Evolutionary conservation across 1,140 invertebrate genomes (phyloP).

Genomic region (Diploscapter pachys): DNA sequence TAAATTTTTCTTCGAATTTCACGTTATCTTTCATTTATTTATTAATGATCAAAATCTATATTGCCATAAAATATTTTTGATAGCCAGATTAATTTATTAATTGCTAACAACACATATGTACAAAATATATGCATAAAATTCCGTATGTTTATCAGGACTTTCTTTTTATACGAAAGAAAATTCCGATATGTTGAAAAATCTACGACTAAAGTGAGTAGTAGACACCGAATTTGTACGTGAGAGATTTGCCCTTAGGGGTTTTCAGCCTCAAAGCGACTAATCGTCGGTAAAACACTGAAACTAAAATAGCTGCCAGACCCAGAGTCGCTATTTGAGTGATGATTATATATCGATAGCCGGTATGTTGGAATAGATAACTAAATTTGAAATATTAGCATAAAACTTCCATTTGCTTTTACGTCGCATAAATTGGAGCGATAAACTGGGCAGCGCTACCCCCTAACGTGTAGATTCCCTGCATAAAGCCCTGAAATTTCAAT

Average conservation of each 20-base stretch:
- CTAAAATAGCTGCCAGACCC: slow-evolving; percentile 22
- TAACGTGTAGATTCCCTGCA: slow-evolving; percentile 39
- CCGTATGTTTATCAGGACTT: too few species aligned
- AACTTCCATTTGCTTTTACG: slow-evolving; percentile 8
- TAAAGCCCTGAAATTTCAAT: slow-evolving; percentile 26
- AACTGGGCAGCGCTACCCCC: slow-evolving; percentile 34
- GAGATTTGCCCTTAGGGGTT: slow-evolving; percentile 11
- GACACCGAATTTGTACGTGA: slow-evolving; percentile 27
- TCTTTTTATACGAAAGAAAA: too few species aligned
- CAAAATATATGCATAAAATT: too few species aligned
- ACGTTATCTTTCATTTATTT: too few species aligned
- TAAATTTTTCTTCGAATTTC: too few species aligned
- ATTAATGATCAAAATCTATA: too few species aligned
- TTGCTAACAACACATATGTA: too few species aligned
- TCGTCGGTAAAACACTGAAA: slow-evolving; percentile 32
- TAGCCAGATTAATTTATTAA: too few species aligned
- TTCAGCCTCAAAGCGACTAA: slow-evolving; percentile 33
- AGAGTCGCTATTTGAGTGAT: slow-evolving; percentile 24
- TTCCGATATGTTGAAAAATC: too few species aligned
- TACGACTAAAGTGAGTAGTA: slow-evolving; percentile 2
- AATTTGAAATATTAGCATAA: slow-evolving; percentile 7
- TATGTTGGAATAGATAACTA: slow-evolving; percentile 32
- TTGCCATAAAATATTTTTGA: too few species aligned
- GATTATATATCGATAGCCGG: slow-evolving; percentile 28
- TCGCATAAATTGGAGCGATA: slow-evolving; percentile 29